A percentile compares a stretch with the other conserved stretches of the same genome.
phyloP scores from a whole-genome alignment of 1,140 invertebrate genomes.

The Aphidius ervi region DNA sequence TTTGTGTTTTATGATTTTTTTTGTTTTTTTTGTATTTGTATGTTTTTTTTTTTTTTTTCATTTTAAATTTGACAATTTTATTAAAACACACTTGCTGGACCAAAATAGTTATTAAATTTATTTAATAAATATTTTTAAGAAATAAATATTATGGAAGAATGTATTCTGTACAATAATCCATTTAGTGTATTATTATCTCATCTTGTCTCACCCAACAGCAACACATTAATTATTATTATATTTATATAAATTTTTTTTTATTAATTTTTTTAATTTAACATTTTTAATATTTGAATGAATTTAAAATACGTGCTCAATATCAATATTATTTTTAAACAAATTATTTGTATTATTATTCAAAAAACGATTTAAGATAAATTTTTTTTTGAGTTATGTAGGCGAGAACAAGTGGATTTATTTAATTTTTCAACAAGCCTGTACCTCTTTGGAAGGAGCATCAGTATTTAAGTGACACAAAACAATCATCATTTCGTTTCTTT shows the following conservation, averaged over 20 bases:
- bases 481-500: slow-evolving; percentile 9
- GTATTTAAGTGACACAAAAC: slow-evolving; percentile 15
- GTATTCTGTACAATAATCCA: slow-evolving; percentile 29
- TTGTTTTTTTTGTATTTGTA: too few species aligned
- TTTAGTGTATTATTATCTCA: slow-evolving; percentile 5
- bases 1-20: too few species aligned
- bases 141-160: slow-evolving; percentile 31
- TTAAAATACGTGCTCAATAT: slow-evolving; percentile 8
- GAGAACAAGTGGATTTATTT: slow-evolving; percentile 13
- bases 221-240: slow-evolving; percentile 13
- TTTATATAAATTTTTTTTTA: slow-evolving; percentile 7
- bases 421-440: slow-evolving; percentile 21
- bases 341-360: neutral
- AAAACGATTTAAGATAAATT: slow-evolving; percentile 1
- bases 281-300: slow-evolving; percentile 3
- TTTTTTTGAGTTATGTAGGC: neutral
- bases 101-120: too few species aligned
- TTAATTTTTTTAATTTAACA: neutral
- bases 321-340: neutral
- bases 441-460: slow-evolving; percentile 23
- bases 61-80: too few species aligned
- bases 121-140: too few species aligned
- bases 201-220: slow-evolving; percentile 13
- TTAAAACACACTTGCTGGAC: too few species aligned
- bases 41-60: too few species aligned